phyloP scores from a whole-genome alignment of 2,113 vertebrate species.

The Micromys minutus region DNA sequence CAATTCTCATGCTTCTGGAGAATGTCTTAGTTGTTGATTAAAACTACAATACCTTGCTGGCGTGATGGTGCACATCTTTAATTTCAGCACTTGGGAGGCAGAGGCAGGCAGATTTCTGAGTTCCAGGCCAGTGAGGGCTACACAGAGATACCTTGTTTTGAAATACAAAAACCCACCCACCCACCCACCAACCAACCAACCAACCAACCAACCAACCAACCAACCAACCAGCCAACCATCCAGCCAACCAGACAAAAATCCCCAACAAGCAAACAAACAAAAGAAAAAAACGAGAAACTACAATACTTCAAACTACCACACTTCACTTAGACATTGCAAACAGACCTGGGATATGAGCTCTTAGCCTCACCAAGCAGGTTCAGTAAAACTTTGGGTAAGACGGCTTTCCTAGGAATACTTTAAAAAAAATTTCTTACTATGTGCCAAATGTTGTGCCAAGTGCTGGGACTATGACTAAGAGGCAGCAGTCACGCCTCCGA shows the following conservation, averaged over 20 bases:
- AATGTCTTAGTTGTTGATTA: background rate
- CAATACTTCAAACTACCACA: background rate
- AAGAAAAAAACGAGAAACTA: background rate
- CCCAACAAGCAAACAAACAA: background rate
- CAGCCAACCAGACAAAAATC: background rate
- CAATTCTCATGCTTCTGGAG: background rate
- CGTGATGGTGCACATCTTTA: accelerated
- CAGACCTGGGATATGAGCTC: background rate
- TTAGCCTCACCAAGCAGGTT: background rate
- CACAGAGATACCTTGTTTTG: background rate
- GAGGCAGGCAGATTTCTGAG: background rate
- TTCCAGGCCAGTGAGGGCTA: background rate
- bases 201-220: background rate
- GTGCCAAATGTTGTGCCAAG: background rate
- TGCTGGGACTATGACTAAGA: background rate
- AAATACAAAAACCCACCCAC: background rate
- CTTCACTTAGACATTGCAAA: background rate
- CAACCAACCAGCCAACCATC: background rate
- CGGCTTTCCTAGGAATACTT: background rate
- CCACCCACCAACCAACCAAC: background rate
- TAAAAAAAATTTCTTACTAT: background rate
- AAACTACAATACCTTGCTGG: background rate
- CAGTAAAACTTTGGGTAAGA: background rate
- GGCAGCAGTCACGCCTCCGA: background rate
- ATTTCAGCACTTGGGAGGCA: background rate